Percentiles rank a stretch among this genome's conserved stretches.
These are phyloP conservation scores for Peromyscus melanophrys DNA, from an alignment of 2,797 vertebrate species.

Conservation along the genomic window DNA sequence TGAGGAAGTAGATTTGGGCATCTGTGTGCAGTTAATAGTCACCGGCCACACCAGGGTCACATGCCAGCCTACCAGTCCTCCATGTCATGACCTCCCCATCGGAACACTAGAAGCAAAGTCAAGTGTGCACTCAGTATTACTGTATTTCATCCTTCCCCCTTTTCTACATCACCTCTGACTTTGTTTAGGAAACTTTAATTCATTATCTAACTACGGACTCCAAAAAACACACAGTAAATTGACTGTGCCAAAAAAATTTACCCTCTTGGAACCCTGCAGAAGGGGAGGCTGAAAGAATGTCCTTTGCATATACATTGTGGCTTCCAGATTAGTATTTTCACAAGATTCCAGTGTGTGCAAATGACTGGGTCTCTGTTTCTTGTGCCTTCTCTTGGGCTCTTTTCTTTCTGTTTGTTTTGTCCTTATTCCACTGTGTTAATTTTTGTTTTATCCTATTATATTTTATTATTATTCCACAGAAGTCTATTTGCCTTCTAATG, in stretches of 20 bases:
- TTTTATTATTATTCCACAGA: background rate
- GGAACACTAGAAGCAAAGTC: background rate
- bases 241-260: conserved; percentile 37
- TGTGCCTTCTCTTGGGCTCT: too few relatives aligned
- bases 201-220: background rate
- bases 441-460: background rate
- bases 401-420: background rate
- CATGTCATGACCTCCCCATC: background rate
- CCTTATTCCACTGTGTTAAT: background rate
- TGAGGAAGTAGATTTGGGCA: background rate
- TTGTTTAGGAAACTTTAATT: conserved; percentile 48
- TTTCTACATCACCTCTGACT: background rate
- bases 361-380: too few relatives aligned
- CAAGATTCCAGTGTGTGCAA: too few relatives aligned
- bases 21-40: background rate
- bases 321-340: too few relatives aligned
- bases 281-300: too few relatives aligned
- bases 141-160: background rate
- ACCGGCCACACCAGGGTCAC: background rate
- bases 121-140: background rate
- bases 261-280: background rate
- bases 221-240: conserved; percentile 44
- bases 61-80: background rate
- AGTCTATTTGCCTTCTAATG: background rate
- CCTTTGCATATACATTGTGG: too few relatives aligned